Evolutionary conservation across 2,797 vertebrate genomes (phyloP).

Genomic region (Coreius guichenoti): DNA sequence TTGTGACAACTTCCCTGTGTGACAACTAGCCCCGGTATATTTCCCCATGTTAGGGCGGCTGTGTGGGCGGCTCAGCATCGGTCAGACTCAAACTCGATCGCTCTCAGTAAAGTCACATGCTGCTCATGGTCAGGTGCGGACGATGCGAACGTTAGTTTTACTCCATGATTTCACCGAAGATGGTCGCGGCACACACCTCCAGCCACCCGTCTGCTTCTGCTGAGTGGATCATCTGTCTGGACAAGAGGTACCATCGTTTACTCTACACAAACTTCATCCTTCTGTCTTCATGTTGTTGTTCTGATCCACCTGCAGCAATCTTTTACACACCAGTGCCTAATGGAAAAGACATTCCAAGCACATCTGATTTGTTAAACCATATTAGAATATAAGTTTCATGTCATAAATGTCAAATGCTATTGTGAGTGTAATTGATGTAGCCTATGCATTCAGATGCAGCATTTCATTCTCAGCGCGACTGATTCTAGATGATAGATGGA

Average conservation of each 20-base stretch:
- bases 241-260: slow-evolving; percentile 86
- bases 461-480: background rate
- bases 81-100: slow-evolving; percentile 19
- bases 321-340: background rate
- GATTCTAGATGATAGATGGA: background rate
- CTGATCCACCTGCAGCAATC: background rate
- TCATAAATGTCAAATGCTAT: background rate
- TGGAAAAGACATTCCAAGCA: background rate
- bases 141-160: slow-evolving; percentile 48
- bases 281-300: background rate
- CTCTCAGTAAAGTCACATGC: slow-evolving; percentile 39
- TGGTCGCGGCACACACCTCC: slow-evolving; percentile 91
- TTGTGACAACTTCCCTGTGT: background rate
- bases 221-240: slow-evolving; percentile 94
- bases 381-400: background rate
- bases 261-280: background rate
- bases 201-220: slow-evolving; percentile 87
- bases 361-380: background rate
- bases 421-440: slow-evolving; percentile 3
- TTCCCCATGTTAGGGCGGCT: background rate
- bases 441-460: background rate
- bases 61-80: slow-evolving; percentile 32
- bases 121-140: slow-evolving; percentile 40
- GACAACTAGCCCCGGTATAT: slow-evolving; percentile 19
- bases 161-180: slow-evolving; percentile 79